phyloP scores from a whole-genome alignment of 2,113 vertebrate genomes.

The Balaenoptera acutorostrata region DNA sequence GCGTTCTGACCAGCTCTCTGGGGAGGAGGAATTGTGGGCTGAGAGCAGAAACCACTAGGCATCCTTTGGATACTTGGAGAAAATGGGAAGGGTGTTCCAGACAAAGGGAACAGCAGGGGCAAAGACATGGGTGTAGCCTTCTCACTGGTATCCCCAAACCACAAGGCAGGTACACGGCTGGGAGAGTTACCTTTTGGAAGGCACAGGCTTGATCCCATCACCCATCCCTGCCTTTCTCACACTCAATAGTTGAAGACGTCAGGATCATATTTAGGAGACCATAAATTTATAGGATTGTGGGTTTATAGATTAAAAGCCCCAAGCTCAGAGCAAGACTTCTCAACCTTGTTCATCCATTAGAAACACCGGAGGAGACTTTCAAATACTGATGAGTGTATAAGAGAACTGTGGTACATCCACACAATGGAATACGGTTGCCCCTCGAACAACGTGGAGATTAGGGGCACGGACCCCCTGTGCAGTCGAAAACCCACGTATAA shows the following conservation, averaged over 20 bases:
- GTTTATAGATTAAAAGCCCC: background rate
- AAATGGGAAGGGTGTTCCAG: background rate
- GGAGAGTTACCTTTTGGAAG: background rate
- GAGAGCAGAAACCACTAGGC: background rate
- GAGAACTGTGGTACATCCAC: too few species aligned
- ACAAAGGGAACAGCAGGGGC: background rate
- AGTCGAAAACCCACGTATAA: too few species aligned
- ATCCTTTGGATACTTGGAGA: background rate
- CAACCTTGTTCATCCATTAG: background rate
- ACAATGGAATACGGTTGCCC: too few species aligned
- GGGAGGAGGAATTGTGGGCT: background rate
- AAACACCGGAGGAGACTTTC: background rate
- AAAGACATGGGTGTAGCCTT: background rate
- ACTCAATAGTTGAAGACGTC: background rate
- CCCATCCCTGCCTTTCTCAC: background rate
- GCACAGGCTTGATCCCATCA: background rate
- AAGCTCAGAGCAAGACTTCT: background rate
- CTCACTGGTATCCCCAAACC: background rate
- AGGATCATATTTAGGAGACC: background rate
- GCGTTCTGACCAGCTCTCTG: background rate
- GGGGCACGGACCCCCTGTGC: too few species aligned
- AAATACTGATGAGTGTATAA: background rate
- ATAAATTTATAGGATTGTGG: too few species aligned
- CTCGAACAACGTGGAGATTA: too few species aligned
- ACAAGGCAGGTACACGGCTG: background rate